phyloP scores from a whole-genome alignment of 2,113 vertebrate genomes.

The Esox niger region DNA sequence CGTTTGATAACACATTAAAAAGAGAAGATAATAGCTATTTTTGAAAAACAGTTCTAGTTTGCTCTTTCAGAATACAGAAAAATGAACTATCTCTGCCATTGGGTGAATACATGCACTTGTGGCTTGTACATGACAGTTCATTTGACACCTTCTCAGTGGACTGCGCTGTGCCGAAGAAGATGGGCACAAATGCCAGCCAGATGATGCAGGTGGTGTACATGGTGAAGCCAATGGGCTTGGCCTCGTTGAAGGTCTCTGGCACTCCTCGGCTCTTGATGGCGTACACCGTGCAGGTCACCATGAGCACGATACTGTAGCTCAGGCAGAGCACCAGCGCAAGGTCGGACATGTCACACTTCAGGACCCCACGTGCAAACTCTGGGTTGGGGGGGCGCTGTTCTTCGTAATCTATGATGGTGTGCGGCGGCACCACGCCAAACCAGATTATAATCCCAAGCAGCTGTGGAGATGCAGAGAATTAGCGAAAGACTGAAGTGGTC shows the following conservation, averaged over 20 bases:
- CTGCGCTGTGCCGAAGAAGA: slow-evolving; percentile 88
- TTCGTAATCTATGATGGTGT: slow-evolving; percentile 85
- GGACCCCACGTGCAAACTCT: slow-evolving; percentile 80
- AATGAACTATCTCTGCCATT: neutral
- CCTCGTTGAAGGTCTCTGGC: slow-evolving; percentile 90
- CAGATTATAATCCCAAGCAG: slow-evolving; percentile 78
- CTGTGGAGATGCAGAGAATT: slow-evolving; percentile 22
- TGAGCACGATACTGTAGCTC: slow-evolving; percentile 85
- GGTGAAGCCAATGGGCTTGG: slow-evolving; percentile 88
- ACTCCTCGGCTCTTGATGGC: slow-evolving; percentile 87
- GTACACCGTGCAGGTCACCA: slow-evolving; percentile 88
- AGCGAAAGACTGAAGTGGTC: neutral
- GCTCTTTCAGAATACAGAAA: neutral
- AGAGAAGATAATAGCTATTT: neutral
- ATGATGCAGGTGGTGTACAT: slow-evolving; percentile 90
- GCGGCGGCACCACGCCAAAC: slow-evolving; percentile 80
- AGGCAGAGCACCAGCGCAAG: slow-evolving; percentile 83
- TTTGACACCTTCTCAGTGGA: slow-evolving; percentile 83
- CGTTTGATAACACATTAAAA: neutral
- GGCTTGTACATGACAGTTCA: neutral
- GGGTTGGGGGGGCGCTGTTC: slow-evolving; percentile 85
- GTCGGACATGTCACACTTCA: slow-evolving; percentile 91
- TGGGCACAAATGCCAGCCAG: slow-evolving; percentile 90
- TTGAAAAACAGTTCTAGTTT: neutral
- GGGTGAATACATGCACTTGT: too few relatives aligned